Evolutionary conservation across 2,888 invertebrate genomes (phyloP), one percentile per base, ranked within the genome.

Genomic region (Bombyx huttoni): DNA sequence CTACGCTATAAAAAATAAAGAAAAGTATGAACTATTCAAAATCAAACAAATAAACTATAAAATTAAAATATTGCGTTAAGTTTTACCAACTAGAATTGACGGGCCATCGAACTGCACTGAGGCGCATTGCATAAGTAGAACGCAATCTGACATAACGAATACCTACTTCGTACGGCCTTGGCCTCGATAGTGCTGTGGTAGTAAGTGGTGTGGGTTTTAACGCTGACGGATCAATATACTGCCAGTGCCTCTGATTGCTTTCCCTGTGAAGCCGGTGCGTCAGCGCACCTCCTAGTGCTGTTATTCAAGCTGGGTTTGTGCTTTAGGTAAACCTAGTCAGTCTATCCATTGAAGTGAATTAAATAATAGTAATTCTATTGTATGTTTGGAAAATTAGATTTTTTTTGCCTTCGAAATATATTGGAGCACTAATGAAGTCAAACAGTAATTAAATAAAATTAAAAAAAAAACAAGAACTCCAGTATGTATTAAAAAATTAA

Each of bases 61-160:
- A 24, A 24, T 24, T 24, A 24, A 24, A 24, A 24, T 24, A 24
- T 24, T 24, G 24, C 24, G 24, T 5, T 24, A 24, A 24, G 24
- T 24, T 24, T 24, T 40, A 40, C 40, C 3, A 40, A 40, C 40
- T 40, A 61, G 58, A 63, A 61, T 59, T 63, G 60, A 60, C 66
- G 65, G 80, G 78, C 76, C 78, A 76, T 78, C 81, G 78, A 84
- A 81, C 80, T 83, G 78, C 79, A 82, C 78, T 74, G 70, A 61
- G 65, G 72, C 73, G 68, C 70, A 70, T 87, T 87, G 85, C 87
- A 83, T 84, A 87, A 88, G 82, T 86, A 77, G 87, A 84, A 86
- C 86, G 81, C 78, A 67, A 66, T 71, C 86, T 87, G 87, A 87
- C 87, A 86, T 87, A 87, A 87, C 85, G 74, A 75, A 72, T 70